These are phyloP conservation scores for Apis mellifera DNA, from an alignment of 1,140 invertebrate species.

Conservation along the genomic window Amel_HAv3.1 CM009934.2:12285501-12286000, in stretches of 20 bases:
- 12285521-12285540: constrained; percentile 45
- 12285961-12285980: too few relatives aligned
- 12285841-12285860: constrained; percentile 31
- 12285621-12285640: constrained; percentile 42
- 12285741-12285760: constrained; percentile 74
- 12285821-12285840: constrained; percentile 18
- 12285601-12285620: constrained; percentile 10
- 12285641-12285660: constrained; percentile 8
- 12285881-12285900: not conserved
- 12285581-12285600: constrained; percentile 11
- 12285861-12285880: not conserved
- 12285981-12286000: too few relatives aligned
- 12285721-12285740: constrained; percentile 76
- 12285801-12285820: constrained; percentile 29
- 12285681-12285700: constrained; percentile 23
- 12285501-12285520: constrained; percentile 45
- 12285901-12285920: not conserved
- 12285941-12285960: too few relatives aligned
- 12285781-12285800: constrained; percentile 61
- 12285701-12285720: constrained; percentile 62
- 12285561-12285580: constrained; percentile 29
- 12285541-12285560: constrained; percentile 40
- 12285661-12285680: not conserved
- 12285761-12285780: constrained; percentile 72
- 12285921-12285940: too few relatives aligned